Conservation (phyloP, 2,113 vertebrate species). For the Lagenorhynchus albirostris region DNA sequence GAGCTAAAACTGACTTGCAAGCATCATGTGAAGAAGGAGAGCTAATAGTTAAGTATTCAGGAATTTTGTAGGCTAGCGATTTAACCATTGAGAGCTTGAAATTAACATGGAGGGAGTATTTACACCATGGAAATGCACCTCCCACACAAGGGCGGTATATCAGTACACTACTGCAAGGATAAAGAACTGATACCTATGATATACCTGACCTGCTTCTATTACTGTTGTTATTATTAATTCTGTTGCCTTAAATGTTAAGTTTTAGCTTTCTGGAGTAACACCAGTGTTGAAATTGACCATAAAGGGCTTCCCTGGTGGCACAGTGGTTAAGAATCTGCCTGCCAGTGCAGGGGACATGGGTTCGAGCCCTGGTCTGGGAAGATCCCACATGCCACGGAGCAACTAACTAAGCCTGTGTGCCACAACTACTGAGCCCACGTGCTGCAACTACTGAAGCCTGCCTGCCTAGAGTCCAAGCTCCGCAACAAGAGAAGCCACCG, state of each 20-base stretch:
- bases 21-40: background rate
- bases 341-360: too few species aligned
- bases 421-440: too few species aligned
- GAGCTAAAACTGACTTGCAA: background rate
- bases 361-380: too few species aligned
- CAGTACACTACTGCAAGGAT: too few species aligned
- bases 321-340: too few species aligned
- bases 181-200: rapidly evolving
- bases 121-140: background rate
- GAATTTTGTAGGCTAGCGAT: background rate
- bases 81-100: background rate
- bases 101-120: background rate
- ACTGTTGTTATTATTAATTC: background rate
- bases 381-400: too few species aligned
- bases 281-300: background rate
- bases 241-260: background rate
- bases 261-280: background rate
- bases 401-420: too few species aligned
- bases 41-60: background rate
- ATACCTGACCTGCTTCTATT: background rate
- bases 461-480: too few species aligned
- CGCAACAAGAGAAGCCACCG: too few species aligned
- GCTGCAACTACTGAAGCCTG: too few species aligned
- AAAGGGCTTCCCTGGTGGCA: too few species aligned
- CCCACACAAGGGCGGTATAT: background rate